phyloP scores from a whole-genome alignment of 2,888 invertebrate genomes.

The Conistra vaccinii region DNA sequence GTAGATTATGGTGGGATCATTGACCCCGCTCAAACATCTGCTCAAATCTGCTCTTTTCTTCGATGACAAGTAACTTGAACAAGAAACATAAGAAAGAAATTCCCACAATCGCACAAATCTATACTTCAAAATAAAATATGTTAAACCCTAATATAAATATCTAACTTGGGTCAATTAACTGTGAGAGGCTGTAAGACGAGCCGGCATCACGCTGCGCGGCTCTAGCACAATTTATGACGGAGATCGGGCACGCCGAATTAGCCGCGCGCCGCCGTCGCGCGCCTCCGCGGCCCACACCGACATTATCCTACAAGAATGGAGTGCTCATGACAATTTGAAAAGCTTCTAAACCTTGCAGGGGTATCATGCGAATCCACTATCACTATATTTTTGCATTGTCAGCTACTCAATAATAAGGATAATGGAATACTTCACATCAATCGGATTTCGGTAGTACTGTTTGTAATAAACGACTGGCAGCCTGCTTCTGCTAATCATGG shows the following conservation, averaged over 20 bases:
- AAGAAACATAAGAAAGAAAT: constrained; percentile 24
- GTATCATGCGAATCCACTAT: background rate
- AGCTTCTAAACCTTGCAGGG: background rate
- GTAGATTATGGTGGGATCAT: constrained; percentile 9
- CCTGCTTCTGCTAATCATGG: background rate
- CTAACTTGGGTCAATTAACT: constrained; percentile 80
- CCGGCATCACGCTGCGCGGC: constrained; percentile 82
- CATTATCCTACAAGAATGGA: constrained; percentile 25
- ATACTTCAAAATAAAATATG: constrained; percentile 63
- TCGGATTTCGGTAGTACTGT: background rate
- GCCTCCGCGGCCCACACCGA: background rate
- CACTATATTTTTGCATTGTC: background rate
- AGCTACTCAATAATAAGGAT: too few relatives aligned
- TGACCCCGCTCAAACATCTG: constrained; percentile 4
- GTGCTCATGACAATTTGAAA: background rate
- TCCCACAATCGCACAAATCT: constrained; percentile 59
- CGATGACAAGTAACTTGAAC: constrained; percentile 1
- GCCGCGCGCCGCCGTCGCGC: constrained; percentile 58
- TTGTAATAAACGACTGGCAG: background rate
- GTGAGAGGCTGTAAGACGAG: constrained; percentile 76
- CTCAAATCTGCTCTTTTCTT: constrained; percentile 15
- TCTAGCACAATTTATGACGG: constrained; percentile 77
- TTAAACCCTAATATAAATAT: constrained; percentile 78
- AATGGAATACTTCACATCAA: background rate
- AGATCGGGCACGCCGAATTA: constrained; percentile 77